phyloP scores from a whole-genome alignment of 1,140 invertebrate genomes.

The Tetramorium alpestre region DNA sequence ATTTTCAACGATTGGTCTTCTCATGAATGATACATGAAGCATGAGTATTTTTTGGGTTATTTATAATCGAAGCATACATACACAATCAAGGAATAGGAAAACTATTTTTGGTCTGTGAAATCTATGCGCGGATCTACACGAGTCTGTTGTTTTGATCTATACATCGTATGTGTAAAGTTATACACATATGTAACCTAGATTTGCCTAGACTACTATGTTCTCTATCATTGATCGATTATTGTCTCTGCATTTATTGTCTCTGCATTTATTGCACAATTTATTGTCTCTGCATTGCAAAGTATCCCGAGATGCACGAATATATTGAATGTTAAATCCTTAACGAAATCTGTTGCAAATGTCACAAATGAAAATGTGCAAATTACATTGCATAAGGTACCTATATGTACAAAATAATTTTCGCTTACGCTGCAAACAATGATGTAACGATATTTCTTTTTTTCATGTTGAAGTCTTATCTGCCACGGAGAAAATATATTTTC shows the following conservation, averaged over 20 bases:
- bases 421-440: background rate
- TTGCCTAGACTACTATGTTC: background rate
- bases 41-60: background rate
- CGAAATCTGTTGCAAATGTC: background rate
- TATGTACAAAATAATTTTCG: conserved; percentile 13
- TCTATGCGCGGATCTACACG: background rate
- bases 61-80: background rate
- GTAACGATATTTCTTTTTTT: background rate
- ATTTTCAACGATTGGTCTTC: background rate
- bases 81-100: background rate
- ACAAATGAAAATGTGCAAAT: background rate
- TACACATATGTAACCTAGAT: conserved; percentile 26
- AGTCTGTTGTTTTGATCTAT: background rate
- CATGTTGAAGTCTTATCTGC: background rate
- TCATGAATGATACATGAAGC: conserved; percentile 6
- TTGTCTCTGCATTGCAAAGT: background rate
- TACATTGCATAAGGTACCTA: background rate
- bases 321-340: background rate
- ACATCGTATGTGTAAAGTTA: background rate
- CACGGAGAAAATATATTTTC: background rate
- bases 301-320: background rate
- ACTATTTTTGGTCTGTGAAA: conserved; percentile 14
- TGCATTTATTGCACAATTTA: background rate
- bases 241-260: background rate
- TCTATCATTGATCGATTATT: conserved; percentile 38